Evolutionary conservation across 1,140 invertebrate genomes (phyloP).

Genomic region (Spodoptera litura): DNA sequence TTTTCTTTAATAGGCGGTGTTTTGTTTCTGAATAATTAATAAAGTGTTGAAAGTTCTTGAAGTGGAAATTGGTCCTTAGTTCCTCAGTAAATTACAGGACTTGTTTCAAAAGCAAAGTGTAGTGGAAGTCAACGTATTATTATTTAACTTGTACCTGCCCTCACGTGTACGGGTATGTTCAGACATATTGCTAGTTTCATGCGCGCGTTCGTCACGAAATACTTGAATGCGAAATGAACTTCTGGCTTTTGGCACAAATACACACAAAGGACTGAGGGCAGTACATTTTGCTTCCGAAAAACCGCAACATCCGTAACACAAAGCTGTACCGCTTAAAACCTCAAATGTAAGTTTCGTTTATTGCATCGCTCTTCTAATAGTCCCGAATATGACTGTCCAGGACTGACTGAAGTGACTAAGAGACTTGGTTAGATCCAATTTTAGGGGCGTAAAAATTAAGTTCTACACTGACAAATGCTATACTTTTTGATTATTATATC

Average conservation of each 20-base stretch:
- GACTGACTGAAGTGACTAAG: no score
- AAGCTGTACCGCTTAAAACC: no score
- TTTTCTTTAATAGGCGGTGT: no score
- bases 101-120: not conserved
- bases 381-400: no score
- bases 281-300: not conserved
- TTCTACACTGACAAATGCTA: no score
- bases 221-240: conserved; percentile 38
- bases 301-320: not conserved
- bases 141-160: conserved; percentile 15
- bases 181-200: conserved; percentile 37
- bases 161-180: conserved; percentile 24
- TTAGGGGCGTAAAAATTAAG: no score
- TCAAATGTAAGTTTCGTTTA: no score
- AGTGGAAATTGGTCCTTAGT: conserved; percentile 6
- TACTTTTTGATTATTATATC: no score
- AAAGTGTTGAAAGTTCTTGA: conserved; percentile 37
- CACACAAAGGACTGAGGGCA: not conserved
- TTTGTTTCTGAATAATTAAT: conserved; percentile 1
- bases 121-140: conserved; percentile 11
- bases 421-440: no score
- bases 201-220: conserved; percentile 30
- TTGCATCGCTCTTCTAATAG: no score
- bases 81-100: not conserved
- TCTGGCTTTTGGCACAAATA: not conserved